These are phyloP conservation scores for Hoplostethus atlanticus DNA, from an alignment of 2,797 vertebrate genomes.

Conservation along the genomic window DNA sequence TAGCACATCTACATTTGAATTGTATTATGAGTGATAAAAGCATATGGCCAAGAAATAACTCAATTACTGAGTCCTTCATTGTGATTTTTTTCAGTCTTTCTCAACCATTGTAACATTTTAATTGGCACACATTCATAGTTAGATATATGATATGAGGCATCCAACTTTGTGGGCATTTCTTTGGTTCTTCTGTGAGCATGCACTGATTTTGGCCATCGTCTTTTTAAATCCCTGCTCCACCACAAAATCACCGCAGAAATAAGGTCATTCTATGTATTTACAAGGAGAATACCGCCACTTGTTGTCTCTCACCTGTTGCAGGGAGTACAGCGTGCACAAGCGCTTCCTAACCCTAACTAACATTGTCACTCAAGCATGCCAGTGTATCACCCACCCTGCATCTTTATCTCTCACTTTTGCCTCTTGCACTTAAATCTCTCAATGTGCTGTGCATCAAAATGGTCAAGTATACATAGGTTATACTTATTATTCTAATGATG, in stretches of 20 bases:
- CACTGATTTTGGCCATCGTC: neutral
- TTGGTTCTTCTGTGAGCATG: neutral
- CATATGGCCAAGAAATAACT: too few species aligned
- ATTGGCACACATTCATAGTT: neutral
- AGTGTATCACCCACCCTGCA: neutral
- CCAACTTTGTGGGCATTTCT: neutral
- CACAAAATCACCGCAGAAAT: too few species aligned
- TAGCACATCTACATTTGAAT: too few species aligned
- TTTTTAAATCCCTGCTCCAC: neutral
- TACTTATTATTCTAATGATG: conserved; percentile 3
- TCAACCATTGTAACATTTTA: too few species aligned
- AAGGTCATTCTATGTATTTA: conserved; percentile 4
- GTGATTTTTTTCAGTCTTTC: too few species aligned
- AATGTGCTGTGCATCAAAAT: conserved; percentile 36
- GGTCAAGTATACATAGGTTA: neutral
- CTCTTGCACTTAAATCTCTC: neutral
- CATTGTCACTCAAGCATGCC: neutral
- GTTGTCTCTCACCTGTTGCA: conserved; percentile 49
- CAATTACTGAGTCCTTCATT: too few species aligned
- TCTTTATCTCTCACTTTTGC: conserved; percentile 6
- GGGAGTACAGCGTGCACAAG: neutral
- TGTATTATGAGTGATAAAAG: too few species aligned
- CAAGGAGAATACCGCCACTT: neutral
- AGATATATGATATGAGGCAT: neutral
- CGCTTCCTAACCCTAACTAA: neutral